Base-by-base conservation (phyloP, 2,797 vertebrate genomes). In the Pangasius macronema region DNA sequence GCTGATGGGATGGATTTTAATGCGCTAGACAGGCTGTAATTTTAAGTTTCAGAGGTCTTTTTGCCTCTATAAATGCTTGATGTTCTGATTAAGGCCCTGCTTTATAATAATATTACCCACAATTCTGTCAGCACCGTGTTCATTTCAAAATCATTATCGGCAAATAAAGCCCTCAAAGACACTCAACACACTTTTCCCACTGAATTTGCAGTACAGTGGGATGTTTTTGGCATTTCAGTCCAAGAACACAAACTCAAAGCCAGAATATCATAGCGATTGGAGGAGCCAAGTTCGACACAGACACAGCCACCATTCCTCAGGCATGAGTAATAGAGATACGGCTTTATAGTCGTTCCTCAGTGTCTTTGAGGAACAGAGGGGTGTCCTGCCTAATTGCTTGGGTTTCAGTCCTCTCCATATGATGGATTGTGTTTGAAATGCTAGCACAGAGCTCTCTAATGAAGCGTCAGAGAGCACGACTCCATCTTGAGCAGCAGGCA, bases 381-480 rank as follows among this genome's bases (percentile, higher is more conserved):
- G 87, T 85, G 87, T 89, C 85, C 68, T 76, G 83, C 87, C 86
- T 91, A 91, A 91, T 90, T 89, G 91, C 85, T 67, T 51, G 83
- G 85, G 84, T 89, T 88, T 88, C 88, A 87, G 85, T 89, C 87
- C 84, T 63, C 81, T 85, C 80, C 65, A 30, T 68, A 85, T 89
- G 88, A 89, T 89, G 49, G 88, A 91, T 90, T 86, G 80, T 59
- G 85, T 90, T 89, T 90, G 89, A 91, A 92, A 86, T 75, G 51
- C 49, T 57, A 75, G 73, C 13, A 27, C 65, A 18, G 85, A 84
- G 85, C 83, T 89, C 82, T 63, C 85, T 91, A 90, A 89, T 86
- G 85, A 91, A 89, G 77, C 87, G 18, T 61, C 39, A 24, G 86
- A 70, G 88, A 85, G 81, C 51, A 30, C 39, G 13, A 81, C 46